Evolutionary conservation across 2,797 vertebrate genomes (phyloP).

Genomic region (Periophthalmus magnuspinnatus): DNA sequence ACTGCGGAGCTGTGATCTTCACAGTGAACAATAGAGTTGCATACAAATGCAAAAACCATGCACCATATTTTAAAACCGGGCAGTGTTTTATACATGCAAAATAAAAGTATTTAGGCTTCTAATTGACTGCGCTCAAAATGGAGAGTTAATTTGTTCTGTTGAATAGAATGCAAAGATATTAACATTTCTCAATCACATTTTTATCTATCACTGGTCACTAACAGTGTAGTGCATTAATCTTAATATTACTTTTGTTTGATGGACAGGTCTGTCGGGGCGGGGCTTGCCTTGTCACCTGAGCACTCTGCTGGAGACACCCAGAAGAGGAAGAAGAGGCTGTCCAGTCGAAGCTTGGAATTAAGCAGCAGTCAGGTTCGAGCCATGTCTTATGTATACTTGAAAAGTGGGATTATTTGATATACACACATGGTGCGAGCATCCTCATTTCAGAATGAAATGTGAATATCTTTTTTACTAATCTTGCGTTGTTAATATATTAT

Average conservation of each 20-base stretch:
- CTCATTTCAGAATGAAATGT: conserved; percentile 41
- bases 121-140: conserved; percentile 24
- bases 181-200: conserved; percentile 11
- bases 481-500: conserved; percentile 43
- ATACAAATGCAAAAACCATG: conserved; percentile 53
- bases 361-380: conserved; percentile 80
- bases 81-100: conserved; percentile 45
- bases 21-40: conserved; percentile 59
- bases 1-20: conserved; percentile 55
- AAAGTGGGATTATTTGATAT: conserved; percentile 51
- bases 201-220: neutral
- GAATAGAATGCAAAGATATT: conserved; percentile 7
- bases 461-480: conserved; percentile 51
- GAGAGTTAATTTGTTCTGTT: neutral
- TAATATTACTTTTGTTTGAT: conserved; percentile 64
- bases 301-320: conserved; percentile 82
- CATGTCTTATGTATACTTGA: conserved; percentile 39
- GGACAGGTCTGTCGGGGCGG: conserved; percentile 83
- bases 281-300: conserved; percentile 82
- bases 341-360: conserved; percentile 78
- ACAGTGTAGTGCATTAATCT: conserved; percentile 24
- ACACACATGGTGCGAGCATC: conserved; percentile 43
- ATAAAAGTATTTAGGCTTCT: conserved; percentile 46
- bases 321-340: conserved; percentile 86
- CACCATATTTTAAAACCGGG: conserved; percentile 49